These are phyloP conservation scores for Misgurnus anguillicaudatus DNA, from an alignment of 2,113 vertebrate genomes.

Conservation along the genomic window DNA sequence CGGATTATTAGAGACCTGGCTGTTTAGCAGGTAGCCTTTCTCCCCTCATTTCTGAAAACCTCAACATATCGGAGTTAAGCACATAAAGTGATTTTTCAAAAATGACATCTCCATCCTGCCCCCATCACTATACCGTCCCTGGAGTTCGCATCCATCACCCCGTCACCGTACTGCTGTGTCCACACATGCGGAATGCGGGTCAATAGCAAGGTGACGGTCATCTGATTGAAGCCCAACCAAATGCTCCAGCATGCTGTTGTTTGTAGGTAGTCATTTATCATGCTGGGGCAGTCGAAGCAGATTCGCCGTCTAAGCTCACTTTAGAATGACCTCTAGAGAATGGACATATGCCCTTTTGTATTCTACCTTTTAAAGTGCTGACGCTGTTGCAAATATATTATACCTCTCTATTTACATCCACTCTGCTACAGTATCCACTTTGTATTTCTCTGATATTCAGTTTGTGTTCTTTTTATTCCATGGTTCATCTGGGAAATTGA, in stretches of 20 bases:
- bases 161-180: conserved; percentile 27
- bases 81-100: conserved; percentile 42
- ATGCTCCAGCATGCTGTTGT: conserved; percentile 8
- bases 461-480: background rate
- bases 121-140: conserved; percentile 22
- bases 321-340: conserved; percentile 18
- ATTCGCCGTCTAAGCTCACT: conserved; percentile 15
- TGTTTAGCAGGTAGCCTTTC: conserved; percentile 29
- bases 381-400: background rate
- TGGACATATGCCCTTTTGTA: conserved; percentile 9
- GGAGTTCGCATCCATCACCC: conserved; percentile 41
- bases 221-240: conserved; percentile 40
- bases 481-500: too few species aligned
- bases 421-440: background rate
- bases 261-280: conserved; percentile 38
- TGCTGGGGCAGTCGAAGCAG: background rate
- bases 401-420: background rate
- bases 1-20: conserved; percentile 1
- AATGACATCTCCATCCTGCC: conserved; percentile 44
- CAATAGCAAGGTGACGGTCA: conserved; percentile 44
- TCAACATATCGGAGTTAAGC: conserved; percentile 22
- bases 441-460: background rate
- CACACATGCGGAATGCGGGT: conserved; percentile 42
- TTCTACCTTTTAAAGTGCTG: conserved; percentile 14
- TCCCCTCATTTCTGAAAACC: conserved; percentile 42